These are phyloP conservation scores for Ichneumon xanthorius DNA, from an alignment of 2,888 invertebrate species.

Conservation along the genomic window DNA sequence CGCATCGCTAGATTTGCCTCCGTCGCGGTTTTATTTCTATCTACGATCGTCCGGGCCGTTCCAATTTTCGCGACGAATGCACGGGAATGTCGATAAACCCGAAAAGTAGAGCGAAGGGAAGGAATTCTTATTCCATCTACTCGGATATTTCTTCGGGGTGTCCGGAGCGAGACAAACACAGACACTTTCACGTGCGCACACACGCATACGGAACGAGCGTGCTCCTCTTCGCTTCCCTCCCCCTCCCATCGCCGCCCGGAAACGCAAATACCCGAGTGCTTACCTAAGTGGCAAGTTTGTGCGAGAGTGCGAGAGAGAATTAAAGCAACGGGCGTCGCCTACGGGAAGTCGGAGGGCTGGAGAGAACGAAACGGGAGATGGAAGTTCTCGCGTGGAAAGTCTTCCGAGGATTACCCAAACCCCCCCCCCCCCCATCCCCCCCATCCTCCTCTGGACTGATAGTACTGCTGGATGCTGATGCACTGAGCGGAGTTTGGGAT, in stretches of 20 bases:
- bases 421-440: not conserved
- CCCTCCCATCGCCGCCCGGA: constrained; percentile 37
- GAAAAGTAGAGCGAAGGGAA: constrained; percentile 21
- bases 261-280: constrained; percentile 68
- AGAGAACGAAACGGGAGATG: constrained; percentile 36
- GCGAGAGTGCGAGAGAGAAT: constrained; percentile 56
- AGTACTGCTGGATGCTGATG: constrained; percentile 6
- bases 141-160: constrained; percentile 40
- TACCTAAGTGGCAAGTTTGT: constrained; percentile 70
- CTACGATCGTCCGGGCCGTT: constrained; percentile 29
- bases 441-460: not conserved
- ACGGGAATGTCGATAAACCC: constrained; percentile 36
- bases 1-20: not conserved
- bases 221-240: constrained; percentile 15
- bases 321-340: constrained; percentile 45
- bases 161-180: constrained; percentile 46
- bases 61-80: constrained; percentile 20
- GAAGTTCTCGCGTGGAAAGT: constrained; percentile 56
- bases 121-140: constrained; percentile 47
- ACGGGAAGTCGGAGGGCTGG: constrained; percentile 3
- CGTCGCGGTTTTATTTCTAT: not conserved
- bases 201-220: not conserved
- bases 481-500: constrained; percentile 21
- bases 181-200: not conserved
- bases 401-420: constrained; percentile 50